Evolutionary conservation across 2,888 invertebrate species (phyloP).

Genomic region (Corbicula japonica): DNA sequence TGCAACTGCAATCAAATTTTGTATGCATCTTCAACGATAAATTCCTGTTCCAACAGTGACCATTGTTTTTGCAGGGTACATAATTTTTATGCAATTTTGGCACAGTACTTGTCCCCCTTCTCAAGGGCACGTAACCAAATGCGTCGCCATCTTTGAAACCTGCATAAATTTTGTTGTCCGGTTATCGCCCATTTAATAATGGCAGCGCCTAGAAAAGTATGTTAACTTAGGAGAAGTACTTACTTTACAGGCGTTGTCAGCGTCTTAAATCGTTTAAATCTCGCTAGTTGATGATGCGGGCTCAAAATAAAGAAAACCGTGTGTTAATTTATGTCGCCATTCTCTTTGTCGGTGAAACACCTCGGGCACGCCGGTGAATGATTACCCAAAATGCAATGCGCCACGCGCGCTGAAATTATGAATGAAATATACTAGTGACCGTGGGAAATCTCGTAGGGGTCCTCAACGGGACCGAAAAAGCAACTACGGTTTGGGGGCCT

Average conservation of each 20-base stretch:
- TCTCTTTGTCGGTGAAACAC: constrained; percentile 57
- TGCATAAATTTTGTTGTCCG: constrained; percentile 43
- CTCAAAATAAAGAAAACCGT: neutral
- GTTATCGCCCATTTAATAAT: constrained; percentile 66
- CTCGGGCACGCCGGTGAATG: constrained; percentile 65
- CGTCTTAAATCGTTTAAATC: neutral
- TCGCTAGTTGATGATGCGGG: neutral
- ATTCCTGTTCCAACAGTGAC: constrained; percentile 16
- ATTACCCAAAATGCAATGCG: constrained; percentile 68
- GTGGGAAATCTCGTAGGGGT: no score
- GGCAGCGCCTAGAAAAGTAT: constrained; percentile 16
- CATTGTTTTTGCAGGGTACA: constrained; percentile 62
- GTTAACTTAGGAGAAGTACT: constrained; percentile 15
- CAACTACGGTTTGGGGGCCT: no score
- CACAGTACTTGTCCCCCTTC: constrained; percentile 69
- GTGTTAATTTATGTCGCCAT: constrained; percentile 52
- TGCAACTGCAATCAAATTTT: constrained; percentile 34
- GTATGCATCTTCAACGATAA: constrained; percentile 45
- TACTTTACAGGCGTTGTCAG: constrained; percentile 32
- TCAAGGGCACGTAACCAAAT: constrained; percentile 71
- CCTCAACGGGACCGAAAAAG: no score
- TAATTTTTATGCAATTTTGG: constrained; percentile 69
- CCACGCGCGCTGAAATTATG: constrained; percentile 14
- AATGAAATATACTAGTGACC: constrained; percentile 31
- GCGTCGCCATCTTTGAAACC: constrained; percentile 55